Percentiles rank a stretch among this genome's conserved stretches.
These are phyloP conservation scores for Antheraea assamensis DNA, from an alignment of 2,888 invertebrate species.

Conservation along the genomic window DNA sequence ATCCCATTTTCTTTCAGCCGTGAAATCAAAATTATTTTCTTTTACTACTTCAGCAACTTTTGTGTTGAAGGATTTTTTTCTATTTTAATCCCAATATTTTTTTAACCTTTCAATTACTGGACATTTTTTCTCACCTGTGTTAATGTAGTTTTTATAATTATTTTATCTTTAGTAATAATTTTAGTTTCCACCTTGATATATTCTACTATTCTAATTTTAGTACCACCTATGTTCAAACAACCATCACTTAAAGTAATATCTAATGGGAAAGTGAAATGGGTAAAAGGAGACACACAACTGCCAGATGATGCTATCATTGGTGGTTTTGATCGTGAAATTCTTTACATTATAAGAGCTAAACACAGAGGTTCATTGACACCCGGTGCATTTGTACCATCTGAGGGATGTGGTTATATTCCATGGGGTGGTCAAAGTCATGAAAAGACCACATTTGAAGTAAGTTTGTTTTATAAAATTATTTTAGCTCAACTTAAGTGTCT, in stretches of 20 bases:
- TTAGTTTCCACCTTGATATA: not conserved
- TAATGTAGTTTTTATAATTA: too few relatives aligned
- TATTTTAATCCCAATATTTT: too few relatives aligned
- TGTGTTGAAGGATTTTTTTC: too few relatives aligned
- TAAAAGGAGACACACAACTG: conserved; percentile 81
- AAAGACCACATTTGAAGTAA: conserved; percentile 86
- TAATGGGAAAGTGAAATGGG: conserved; percentile 84
- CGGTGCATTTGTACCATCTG: conserved; percentile 88
- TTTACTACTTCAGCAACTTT: too few relatives aligned
- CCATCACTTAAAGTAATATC: conserved; percentile 41
- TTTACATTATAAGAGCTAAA: conserved; percentile 86
- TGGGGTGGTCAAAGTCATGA: conserved; percentile 90
- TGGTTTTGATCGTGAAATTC: conserved; percentile 83
- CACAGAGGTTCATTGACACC: conserved; percentile 90
- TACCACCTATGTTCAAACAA: conserved; percentile 42
- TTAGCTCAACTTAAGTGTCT: not conserved
- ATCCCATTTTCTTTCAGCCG: too few relatives aligned
- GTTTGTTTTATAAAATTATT: not conserved
- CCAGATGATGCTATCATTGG: conserved; percentile 88
- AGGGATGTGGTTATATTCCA: conserved; percentile 86
- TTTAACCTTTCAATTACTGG: too few relatives aligned
- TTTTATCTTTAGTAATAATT: too few relatives aligned
- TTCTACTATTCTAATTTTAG: conserved; percentile 28
- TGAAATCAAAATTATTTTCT: too few relatives aligned
- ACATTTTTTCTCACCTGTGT: too few relatives aligned